These are phyloP conservation scores for Phoeniculus purpureus DNA, from an alignment of 2,797 vertebrate genomes.

Conservation along the genomic window DNA sequence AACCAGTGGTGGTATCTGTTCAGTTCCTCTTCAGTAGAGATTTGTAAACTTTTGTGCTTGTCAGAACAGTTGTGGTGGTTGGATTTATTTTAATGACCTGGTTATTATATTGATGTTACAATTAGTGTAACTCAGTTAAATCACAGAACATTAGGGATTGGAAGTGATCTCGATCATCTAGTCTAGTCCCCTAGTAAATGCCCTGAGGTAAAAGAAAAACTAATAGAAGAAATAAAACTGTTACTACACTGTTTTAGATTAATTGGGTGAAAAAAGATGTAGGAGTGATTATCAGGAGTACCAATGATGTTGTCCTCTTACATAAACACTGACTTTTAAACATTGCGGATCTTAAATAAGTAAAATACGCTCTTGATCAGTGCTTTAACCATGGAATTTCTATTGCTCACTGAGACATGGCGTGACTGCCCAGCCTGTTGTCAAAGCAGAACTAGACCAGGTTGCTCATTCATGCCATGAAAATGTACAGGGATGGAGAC, in stretches of 20 bases:
- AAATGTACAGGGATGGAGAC: not conserved
- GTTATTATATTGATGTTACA: not conserved
- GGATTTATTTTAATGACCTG: not conserved
- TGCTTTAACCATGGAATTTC: not conserved
- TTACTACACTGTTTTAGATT: not conserved
- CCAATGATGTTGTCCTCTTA: not conserved
- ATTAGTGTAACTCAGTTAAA: not conserved
- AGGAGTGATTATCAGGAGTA: not conserved
- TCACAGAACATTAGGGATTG: too few relatives aligned
- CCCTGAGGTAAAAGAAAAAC: not conserved
- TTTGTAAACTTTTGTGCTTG: not conserved
- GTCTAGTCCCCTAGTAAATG: not conserved
- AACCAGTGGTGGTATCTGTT: not conserved
- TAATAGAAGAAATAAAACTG: not conserved
- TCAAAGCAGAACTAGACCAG: not conserved
- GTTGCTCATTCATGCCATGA: not conserved
- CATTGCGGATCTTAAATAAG: not conserved
- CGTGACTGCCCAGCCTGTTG: not conserved
- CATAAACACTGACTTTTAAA: not conserved
- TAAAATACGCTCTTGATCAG: not conserved
- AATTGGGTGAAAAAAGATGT: not conserved
- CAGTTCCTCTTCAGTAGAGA: rapidly evolving
- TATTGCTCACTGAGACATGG: not conserved
- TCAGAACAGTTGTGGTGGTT: not conserved
- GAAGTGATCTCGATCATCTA: too few relatives aligned